Base-by-base conservation (phyloP, 2,113 vertebrate species). In the Archilochus colubris region DNA sequence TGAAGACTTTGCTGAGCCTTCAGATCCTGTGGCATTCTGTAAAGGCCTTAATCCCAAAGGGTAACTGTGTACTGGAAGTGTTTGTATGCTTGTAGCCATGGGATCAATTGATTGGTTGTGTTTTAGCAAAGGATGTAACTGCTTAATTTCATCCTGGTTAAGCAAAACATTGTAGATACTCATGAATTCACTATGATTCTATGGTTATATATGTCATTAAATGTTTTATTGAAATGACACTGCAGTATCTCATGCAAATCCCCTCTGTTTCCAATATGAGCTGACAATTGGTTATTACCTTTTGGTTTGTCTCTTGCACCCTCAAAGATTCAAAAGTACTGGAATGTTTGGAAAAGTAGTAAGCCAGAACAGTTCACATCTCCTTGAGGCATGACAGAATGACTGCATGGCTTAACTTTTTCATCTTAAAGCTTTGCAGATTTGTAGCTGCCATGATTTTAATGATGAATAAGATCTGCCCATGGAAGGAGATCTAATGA, bases 401-500 rank as follows among this genome's bases (percentile, higher is more conserved):
- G 30, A 31, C 48, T 50, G 33, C 85, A 19, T 61, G 31, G 70
- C 54, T 89, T 91, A 70, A 70, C 25, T 84, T 90, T 91, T 93
- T 62, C 30, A 30, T 79, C 33, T 77, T 70, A 93, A 92, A 85
- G 73, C 75, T 94, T 91, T 94, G 90, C 63, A 66, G 24, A 38
- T 94, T 90, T 86, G 53, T 88, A 78, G 46, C 72, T 82, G 55
- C 54, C 21, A 19, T 4, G 33, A 67, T 51, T 80, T 54, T 10
- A 87, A 73, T 73, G 91, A 91, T 92, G 82, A 96, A 27, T 87
- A 59, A 66, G 73, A 92, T 28, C 94, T 89, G 80, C 92, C 92
- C 91, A 86, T 74, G 13, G 72, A 90, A 84, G 72, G 83, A 61
- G 77, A 87, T 86, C 58, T 63, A 44, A 64, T 86, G 92, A 72